phyloP scores from a whole-genome alignment of 2,113 vertebrate species.

The Trichechus manatus region DNA sequence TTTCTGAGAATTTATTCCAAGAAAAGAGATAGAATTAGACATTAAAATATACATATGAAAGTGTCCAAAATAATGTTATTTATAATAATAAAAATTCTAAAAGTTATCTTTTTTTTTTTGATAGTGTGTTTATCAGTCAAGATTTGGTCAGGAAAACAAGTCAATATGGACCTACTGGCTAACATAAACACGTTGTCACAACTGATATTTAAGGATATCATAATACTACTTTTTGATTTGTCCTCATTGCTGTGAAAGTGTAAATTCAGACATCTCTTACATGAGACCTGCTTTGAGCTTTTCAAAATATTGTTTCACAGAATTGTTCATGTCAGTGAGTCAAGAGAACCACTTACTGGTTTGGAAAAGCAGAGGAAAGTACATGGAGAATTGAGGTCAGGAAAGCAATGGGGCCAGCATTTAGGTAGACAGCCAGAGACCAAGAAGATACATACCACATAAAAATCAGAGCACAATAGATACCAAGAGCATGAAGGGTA shows the following conservation, averaged over 20 bases:
- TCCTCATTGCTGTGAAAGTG: not conserved
- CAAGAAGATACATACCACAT: not conserved
- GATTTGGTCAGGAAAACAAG: not conserved
- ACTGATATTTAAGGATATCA: not conserved
- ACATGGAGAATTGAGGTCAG: not conserved
- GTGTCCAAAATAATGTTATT: not conserved
- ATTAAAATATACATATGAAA: not conserved
- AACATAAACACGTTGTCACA: not conserved
- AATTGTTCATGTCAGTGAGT: not conserved
- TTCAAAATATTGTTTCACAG: not conserved
- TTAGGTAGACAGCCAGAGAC: not conserved
- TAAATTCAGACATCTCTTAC: not conserved
- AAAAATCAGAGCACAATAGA: conserved; percentile 22
- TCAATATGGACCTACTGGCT: not conserved
- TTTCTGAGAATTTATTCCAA: not conserved
- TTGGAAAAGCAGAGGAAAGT: not conserved
- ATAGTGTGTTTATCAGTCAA: not conserved
- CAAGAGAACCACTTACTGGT: not conserved
- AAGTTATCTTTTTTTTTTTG: not conserved
- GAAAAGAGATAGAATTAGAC: not conserved
- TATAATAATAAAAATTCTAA: not conserved
- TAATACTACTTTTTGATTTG: not conserved
- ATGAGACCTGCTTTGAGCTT: not conserved
- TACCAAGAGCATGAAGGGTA: not conserved
- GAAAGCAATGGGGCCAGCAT: not conserved